Percentiles rank a stretch among this genome's conserved stretches.
Conservation (phyloP, 2,797 vertebrate genomes). For the Takifugu rubripes region DNA sequence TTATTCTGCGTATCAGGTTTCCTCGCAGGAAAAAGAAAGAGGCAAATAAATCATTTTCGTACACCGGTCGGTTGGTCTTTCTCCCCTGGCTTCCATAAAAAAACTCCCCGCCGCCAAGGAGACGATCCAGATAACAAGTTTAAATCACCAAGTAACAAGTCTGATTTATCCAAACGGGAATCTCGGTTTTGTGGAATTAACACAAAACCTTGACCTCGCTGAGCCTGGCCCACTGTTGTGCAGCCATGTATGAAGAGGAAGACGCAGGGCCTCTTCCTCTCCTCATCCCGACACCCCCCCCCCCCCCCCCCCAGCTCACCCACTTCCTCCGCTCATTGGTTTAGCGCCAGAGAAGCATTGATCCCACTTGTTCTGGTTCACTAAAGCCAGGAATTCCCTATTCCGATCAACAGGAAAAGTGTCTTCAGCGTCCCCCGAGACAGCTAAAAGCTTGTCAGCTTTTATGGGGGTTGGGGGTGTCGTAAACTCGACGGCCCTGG, state of each 20-base stretch:
- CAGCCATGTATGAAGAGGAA: slow-evolving; percentile 62
- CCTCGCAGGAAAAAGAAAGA: slow-evolving; percentile 13
- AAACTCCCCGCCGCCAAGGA: background rate
- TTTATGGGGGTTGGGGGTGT: slow-evolving; percentile 33
- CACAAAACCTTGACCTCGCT: slow-evolving; percentile 16
- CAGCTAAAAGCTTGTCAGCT: slow-evolving; percentile 62
- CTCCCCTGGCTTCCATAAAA: background rate
- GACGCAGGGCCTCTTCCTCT: slow-evolving; percentile 28
- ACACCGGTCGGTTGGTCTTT: background rate
- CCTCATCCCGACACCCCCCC: slow-evolving; percentile 12
- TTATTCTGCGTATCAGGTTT: slow-evolving; percentile 41
- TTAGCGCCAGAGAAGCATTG: slow-evolving; percentile 41
- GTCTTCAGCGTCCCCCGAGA: slow-evolving; percentile 55
- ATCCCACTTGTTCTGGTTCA: slow-evolving; percentile 75
- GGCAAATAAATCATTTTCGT: slow-evolving; percentile 15
- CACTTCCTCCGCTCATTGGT: slow-evolving; percentile 34
- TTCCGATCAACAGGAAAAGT: slow-evolving; percentile 59
- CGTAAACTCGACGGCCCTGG: slow-evolving; percentile 65
- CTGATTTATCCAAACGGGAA: slow-evolving; percentile 49
- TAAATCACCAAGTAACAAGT: background rate
- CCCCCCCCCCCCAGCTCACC: slow-evolving; percentile 7
- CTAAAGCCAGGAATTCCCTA: slow-evolving; percentile 61
- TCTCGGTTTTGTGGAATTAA: background rate
- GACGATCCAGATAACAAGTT: slow-evolving; percentile 56
- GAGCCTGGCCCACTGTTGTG: slow-evolving; percentile 35